A percentile compares a stretch with the other conserved stretches of the same genome.
Conservation (phyloP, 2,113 vertebrate species). For the Plotosus lineatus region DNA sequence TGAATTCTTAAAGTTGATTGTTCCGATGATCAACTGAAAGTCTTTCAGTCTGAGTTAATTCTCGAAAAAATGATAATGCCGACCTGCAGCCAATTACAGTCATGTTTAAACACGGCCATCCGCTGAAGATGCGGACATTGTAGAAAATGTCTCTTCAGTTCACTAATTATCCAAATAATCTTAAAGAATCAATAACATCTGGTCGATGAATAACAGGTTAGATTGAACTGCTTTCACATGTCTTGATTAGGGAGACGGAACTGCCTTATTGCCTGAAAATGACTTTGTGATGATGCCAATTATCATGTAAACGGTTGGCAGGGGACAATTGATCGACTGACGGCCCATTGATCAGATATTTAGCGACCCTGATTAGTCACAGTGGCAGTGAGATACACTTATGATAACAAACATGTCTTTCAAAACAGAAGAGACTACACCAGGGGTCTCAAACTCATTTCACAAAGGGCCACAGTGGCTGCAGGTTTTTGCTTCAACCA, state of each 20-base stretch:
- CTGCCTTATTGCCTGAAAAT: conserved; percentile 65
- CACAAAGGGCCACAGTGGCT: too few species aligned
- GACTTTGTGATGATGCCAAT: conserved; percentile 66
- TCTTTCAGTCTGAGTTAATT: not conserved
- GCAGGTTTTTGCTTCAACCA: too few species aligned
- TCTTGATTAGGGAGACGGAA: conserved; percentile 45
- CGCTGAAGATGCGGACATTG: not conserved
- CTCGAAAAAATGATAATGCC: not conserved
- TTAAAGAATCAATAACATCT: conserved; percentile 20
- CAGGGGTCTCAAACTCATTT: too few species aligned
- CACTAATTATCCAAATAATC: not conserved
- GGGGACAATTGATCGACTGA: conserved; percentile 64
- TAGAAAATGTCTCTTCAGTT: not conserved
- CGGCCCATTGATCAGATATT: conserved; percentile 48
- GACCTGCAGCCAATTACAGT: not conserved
- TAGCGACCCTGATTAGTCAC: conserved; percentile 46
- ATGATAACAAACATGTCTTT: not conserved
- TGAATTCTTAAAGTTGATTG: not conserved
- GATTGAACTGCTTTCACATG: conserved; percentile 55
- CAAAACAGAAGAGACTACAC: not conserved
- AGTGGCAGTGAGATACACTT: conserved; percentile 24
- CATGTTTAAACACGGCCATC: not conserved
- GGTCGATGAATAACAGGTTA: conserved; percentile 40
- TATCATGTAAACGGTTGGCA: conserved; percentile 62
- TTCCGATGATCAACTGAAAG: not conserved